Percentiles rank a stretch among this genome's conserved stretches.
These are phyloP conservation scores for Phyllotreta cruciferae DNA, from an alignment of 2,888 invertebrate genomes.

Conservation along the genomic window DNA sequence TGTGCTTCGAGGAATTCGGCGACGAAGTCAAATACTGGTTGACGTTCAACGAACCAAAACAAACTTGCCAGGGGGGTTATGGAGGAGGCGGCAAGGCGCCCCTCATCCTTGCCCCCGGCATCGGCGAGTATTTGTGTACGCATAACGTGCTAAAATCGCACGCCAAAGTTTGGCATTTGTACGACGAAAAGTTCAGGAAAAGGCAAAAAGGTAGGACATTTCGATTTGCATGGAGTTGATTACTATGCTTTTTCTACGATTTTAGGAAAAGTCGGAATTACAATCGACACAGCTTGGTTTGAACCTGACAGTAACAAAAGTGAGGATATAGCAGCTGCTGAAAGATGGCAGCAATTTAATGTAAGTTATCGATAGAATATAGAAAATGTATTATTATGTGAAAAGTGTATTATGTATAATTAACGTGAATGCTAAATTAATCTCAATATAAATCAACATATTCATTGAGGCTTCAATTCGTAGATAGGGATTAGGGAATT, in stretches of 20 bases:
- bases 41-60: slow-evolving; percentile 64
- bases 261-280: slow-evolving; percentile 34
- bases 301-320: slow-evolving; percentile 65
- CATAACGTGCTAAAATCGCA: slow-evolving; percentile 71
- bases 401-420: too few species aligned
- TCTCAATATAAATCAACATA: too few species aligned
- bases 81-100: slow-evolving; percentile 59
- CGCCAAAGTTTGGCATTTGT: slow-evolving; percentile 68
- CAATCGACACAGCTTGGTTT: slow-evolving; percentile 66
- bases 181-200: slow-evolving; percentile 64
- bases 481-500: too few species aligned
- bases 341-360: slow-evolving; percentile 60
- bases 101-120: slow-evolving; percentile 60
- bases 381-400: too few species aligned
- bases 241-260: neutral
- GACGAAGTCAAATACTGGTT: slow-evolving; percentile 62
- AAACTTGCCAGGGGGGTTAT: slow-evolving; percentile 53
- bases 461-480: too few species aligned
- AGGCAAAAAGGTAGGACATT: slow-evolving; percentile 56
- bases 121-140: slow-evolving; percentile 67
- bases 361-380: slow-evolving; percentile 18
- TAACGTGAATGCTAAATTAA: too few species aligned
- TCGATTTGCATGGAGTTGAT: too few species aligned
- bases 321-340: slow-evolving; percentile 63
- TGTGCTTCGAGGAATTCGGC: slow-evolving; percentile 57